A percentile compares a stretch with the other conserved stretches of the same genome.
Conservation (phyloP, 37 sponge, comb jelly and placozoan species). For the Beroe ovata region DNA sequence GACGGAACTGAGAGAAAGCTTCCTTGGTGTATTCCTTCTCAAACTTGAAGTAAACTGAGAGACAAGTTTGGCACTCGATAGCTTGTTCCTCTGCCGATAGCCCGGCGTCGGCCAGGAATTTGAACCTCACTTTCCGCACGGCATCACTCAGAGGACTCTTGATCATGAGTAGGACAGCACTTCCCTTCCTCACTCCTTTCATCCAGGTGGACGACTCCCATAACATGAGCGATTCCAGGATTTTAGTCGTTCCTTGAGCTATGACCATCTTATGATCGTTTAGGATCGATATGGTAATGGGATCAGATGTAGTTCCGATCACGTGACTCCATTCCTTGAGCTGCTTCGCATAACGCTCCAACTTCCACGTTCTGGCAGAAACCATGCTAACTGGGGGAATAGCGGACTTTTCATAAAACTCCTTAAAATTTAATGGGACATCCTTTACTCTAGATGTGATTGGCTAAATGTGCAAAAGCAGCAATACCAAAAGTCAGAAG, state of each 20-base stretch:
- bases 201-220: constrained; percentile 80
- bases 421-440: no score
- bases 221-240: constrained; percentile 87
- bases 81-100: constrained; percentile 30
- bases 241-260: constrained; percentile 45
- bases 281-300: constrained; percentile 5
- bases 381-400: no score
- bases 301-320: constrained; percentile 6
- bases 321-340: constrained; percentile 27
- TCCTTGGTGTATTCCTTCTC: constrained; percentile 67
- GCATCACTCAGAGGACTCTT: constrained; percentile 53
- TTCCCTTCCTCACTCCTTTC: constrained; percentile 78
- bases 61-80: background rate
- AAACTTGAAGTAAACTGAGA: constrained; percentile 24
- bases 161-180: constrained; percentile 82
- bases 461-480: no score
- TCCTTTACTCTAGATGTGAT: no score
- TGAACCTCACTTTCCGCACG: constrained; percentile 29
- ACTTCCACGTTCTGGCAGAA: constrained; percentile 41
- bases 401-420: no score
- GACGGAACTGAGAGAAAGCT: constrained; percentile 26
- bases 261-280: constrained; percentile 53
- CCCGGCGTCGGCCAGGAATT: constrained; percentile 17
- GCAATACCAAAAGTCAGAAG: background rate
- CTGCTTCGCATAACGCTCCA: constrained; percentile 37